These are phyloP conservation scores for Coregonus ussuriensis DNA, from an alignment of 2,797 vertebrate species.

Conservation along the genomic window DNA sequence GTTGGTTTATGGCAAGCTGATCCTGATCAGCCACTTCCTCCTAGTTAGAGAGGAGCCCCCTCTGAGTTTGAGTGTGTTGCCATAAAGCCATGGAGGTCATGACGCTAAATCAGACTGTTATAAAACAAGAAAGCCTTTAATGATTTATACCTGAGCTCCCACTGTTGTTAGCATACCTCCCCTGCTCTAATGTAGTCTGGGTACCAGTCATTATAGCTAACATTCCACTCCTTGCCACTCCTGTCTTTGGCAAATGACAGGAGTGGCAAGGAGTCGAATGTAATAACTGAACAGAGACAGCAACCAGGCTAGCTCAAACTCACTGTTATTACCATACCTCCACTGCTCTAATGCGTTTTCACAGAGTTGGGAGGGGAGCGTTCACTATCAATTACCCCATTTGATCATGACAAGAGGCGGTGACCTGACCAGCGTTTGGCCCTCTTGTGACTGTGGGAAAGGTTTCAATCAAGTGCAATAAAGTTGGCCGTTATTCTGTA, in stretches of 20 bases:
- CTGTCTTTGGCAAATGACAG: no score
- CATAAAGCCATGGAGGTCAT: not conserved
- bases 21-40: not conserved
- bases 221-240: no score
- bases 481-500: not conserved
- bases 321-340: conserved; percentile 8
- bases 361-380: not conserved
- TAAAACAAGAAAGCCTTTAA: not conserved
- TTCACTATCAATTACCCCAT: not conserved
- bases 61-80: not conserved
- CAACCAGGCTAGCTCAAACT: not conserved
- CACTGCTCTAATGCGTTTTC: not conserved
- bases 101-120: conserved; percentile 21
- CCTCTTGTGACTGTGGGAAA: not conserved
- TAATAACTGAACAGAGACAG: no score
- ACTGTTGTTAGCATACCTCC: conserved; percentile 14
- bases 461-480: not conserved
- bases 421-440: not conserved
- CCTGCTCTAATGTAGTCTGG: not conserved
- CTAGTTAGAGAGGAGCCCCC: conserved; percentile 4
- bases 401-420: not conserved
- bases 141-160: conserved; percentile 14
- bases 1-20: conserved; percentile 2
- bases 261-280: no score
- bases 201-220: no score